Evolutionary conservation across 2,113 vertebrate genomes (phyloP), one percentile per base, ranked within the genome.

Genomic region (Phodopus roborovskii): DNA sequence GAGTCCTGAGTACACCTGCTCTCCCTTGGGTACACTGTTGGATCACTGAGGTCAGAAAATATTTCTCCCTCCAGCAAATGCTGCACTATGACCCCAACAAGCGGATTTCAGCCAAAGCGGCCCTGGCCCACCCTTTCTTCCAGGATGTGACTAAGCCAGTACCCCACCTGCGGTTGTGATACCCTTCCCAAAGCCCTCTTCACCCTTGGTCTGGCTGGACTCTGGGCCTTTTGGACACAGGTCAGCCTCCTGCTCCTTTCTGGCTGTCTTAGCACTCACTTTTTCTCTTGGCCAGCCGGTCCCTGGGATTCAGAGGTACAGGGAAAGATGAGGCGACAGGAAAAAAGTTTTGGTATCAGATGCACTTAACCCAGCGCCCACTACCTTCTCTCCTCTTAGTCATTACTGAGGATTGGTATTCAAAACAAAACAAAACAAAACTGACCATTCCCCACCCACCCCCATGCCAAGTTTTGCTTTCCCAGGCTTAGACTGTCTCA

Each of bases 71-170:
- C 79, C 97, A 99, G 99, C 99, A 99, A 99, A 99, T 99, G 99
- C 98, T 99, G 92, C 99, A 98, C 92, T 99, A 99, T 4, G 99
- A 99, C 97, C 99, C 99, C 97, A 99, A 99, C 98, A 99, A 99
- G 98, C 98, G 99, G 95, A 98, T 99, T 97, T 99, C 99, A 0
- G 99, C 99, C 88, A 99, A 99, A 98, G 99, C 99, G 12, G 99
- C 99, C 26, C 98, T 99, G 30, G 98, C 99, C 22, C 99, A 99
- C 95, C 98, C 99, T 56, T 99, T 99, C 98, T 99, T 99, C 98
- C 99, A 99, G 20, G 99, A 99, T 33, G 99, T 99, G 96, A 99
- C 99, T 97, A 99, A 99, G 98, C 99, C 99, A 1, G 86, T 98
- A 79, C 99, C 99, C 84, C 99, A 99, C n/a, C 98, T 99, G 92